Base-by-base conservation (phyloP, 2,888 invertebrate genomes). In the Bellardia bayeri region DNA sequence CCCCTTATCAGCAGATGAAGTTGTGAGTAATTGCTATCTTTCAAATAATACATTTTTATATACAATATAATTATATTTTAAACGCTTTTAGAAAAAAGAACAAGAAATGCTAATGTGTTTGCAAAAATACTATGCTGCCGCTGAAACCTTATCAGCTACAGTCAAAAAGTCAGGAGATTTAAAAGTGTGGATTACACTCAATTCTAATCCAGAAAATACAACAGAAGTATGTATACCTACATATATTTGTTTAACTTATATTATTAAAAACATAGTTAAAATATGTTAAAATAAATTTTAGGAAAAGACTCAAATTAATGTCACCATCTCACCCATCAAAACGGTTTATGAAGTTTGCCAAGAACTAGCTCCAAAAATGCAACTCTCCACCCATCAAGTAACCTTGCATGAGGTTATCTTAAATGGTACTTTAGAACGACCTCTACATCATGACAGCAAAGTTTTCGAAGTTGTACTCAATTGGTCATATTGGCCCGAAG, bases 401-500 rank as follows among this genome's bases (percentile, higher is more conserved):
- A 96, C 96, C 90, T 92, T 98, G 0, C 96, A 97, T 92, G 98
- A 98, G 93, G 96, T 97, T 0, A 96, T 98, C 89, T 95, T 97
- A 90, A 95, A 96, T 89, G 97, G 96, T 37, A 95, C 96, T 16
- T 93, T 97, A 93, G 95, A 96, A 75, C 95, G 98, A 0, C 96
- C 97, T 0, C 94, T 98, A 1, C 98, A 98, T 92, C 95, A 96
- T 89, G 95, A 96, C 74, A 97, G 97, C 91, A 95, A 92, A 89
- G 91, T 93, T 9, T 93, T 94, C 45, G 93, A 94, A 82, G 93
- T 94, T 0, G 95, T 95, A 1, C 94, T 95, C 2, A 95, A 96
- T 75, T 98, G 98, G 98, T 96, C 97, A 1, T 96, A 97, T 91
- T 98, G 98, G 98, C 96, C 97, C 74, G 96, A 97, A 85, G 95